phyloP scores from a whole-genome alignment of 2,888 invertebrate genomes.

The Spilarctia lutea region DNA sequence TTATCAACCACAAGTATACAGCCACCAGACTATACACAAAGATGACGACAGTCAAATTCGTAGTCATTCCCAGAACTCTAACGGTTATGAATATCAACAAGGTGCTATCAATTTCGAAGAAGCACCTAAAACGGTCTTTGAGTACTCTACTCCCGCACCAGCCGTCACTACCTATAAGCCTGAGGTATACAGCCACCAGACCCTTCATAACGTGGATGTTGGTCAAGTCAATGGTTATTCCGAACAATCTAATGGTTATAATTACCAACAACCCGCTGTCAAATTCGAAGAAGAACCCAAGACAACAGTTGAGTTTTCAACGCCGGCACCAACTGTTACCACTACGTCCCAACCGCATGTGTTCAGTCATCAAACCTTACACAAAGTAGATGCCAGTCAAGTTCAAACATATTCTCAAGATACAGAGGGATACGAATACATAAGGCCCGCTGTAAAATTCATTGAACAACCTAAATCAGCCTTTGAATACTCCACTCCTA shows the following conservation, averaged over 20 bases:
- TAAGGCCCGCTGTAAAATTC: conserved; percentile 62
- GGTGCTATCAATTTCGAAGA: conserved; percentile 66
- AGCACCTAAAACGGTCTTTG: conserved; percentile 60
- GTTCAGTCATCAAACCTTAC: conserved; percentile 69
- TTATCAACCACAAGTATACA: conserved; percentile 69
- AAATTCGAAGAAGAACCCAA: conserved; percentile 63
- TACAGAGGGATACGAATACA: conserved; percentile 66
- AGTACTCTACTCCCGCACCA: conserved; percentile 66
- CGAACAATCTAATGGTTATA: conserved; percentile 39
- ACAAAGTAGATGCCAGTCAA: conserved; percentile 69
- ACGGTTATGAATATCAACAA: conserved; percentile 68
- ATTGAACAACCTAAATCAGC: conserved; percentile 67
- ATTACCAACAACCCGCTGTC: conserved; percentile 45
- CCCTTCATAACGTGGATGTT: conserved; percentile 67
- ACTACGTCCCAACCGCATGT: conserved; percentile 71
- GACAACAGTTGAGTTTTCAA: conserved; percentile 32
- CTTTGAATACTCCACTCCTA: conserved; percentile 63
- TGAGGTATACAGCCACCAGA: conserved; percentile 69
- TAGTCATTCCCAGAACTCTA: conserved; percentile 56
- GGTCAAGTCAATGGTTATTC: conserved; percentile 65
- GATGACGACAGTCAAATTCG: conserved; percentile 67
- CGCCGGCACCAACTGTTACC: conserved; percentile 21
- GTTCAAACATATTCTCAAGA: conserved; percentile 62
- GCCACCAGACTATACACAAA: conserved; percentile 71
- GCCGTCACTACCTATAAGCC: conserved; percentile 67